phyloP scores from a whole-genome alignment of 92 coral and sea anemone species.

The Desmophyllum pertusum region DNA sequence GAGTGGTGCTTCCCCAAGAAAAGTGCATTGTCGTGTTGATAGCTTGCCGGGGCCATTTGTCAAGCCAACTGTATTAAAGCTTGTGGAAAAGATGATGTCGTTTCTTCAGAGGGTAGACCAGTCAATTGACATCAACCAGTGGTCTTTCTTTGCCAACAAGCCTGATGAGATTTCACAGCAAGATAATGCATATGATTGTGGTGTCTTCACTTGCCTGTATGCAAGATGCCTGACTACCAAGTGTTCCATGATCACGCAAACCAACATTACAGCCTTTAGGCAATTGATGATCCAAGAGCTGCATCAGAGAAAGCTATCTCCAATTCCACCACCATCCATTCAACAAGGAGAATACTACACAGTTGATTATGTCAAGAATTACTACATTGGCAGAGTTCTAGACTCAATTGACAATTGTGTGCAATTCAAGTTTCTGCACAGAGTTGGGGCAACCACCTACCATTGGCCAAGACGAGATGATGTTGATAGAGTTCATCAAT shows the following conservation, averaged over 20 bases:
- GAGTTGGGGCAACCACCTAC: slow-evolving; percentile 42
- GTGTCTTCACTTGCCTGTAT: slow-evolving; percentile 48
- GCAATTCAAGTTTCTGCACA: slow-evolving; percentile 51
- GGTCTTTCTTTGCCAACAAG: no score
- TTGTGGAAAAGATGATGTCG: neutral
- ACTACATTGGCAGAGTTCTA: slow-evolving; percentile 43
- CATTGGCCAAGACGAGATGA: slow-evolving; percentile 52
- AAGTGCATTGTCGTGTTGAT: neutral
- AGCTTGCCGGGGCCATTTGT: neutral
- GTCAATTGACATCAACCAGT: neutral
- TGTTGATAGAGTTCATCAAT: slow-evolving; percentile 27
- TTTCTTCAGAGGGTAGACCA: neutral
- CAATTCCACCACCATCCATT: slow-evolving; percentile 36
- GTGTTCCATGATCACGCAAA: slow-evolving; percentile 16
- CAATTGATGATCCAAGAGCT: slow-evolving; percentile 43
- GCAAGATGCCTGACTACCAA: slow-evolving; percentile 45
- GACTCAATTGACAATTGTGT: slow-evolving; percentile 19
- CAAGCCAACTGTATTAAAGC: neutral
- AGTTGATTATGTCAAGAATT: slow-evolving; percentile 45
- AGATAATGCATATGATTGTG: slow-evolving; percentile 18
- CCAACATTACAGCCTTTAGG: slow-evolving; percentile 38
- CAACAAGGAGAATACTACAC: slow-evolving; percentile 49
- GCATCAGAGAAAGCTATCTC: slow-evolving; percentile 34
- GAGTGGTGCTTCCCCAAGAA: neutral
- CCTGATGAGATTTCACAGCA: neutral